Base-by-base conservation (phyloP, 2,113 vertebrate genomes). In the Morphnarchus princeps region DNA sequence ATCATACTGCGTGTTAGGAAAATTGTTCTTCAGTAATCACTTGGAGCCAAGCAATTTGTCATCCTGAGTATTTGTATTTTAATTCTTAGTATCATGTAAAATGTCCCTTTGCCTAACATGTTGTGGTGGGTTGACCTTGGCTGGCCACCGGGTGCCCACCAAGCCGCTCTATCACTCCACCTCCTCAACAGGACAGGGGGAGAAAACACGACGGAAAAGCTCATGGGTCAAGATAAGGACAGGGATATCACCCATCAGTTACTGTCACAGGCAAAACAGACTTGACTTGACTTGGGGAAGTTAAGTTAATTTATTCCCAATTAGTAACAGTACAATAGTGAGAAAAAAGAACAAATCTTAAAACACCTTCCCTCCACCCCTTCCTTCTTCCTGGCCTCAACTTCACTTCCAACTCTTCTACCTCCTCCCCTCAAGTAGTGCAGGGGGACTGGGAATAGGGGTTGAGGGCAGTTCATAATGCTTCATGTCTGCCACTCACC, bases 361-460 rank as follows among this genome's bases (percentile, higher is more conserved):
- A 40, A 66, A 40, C 15, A 24, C 21, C 16, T 50, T 67, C 18
- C 7, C 6, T 12, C 15, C 10, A 14, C 7, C 17, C 12, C 24
- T 40, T 12, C 25, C 42, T 80, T 76, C 19, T 69, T 77, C 11
- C 11, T 2, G 10, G 21, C 34, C 12, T 79, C 22, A 82, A 29
- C 4, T 63, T 80, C 13, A 84, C 5, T 65, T 69, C 7, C 17
- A 40, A 3, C 1, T 36, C 25, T 62, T 89, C 49, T 42, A 8
- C 7, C 15, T 73, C 6, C 0, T 52, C 6, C 59, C 7, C 10
- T 67, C 47, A 42, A 42, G 40, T 42, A 42, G 40, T 12, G 13
- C 40, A 79, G 5, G 5, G 11, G 14, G 2, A 22, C 1, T 2
- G 12, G 19, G 7, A 67, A 69, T 38, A 5, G 3, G 6, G 19